Percentiles rank a stretch among this genome's conserved stretches.
phyloP scores from a whole-genome alignment of 2,797 vertebrate genomes.

The Onychomys torridus region DNA sequence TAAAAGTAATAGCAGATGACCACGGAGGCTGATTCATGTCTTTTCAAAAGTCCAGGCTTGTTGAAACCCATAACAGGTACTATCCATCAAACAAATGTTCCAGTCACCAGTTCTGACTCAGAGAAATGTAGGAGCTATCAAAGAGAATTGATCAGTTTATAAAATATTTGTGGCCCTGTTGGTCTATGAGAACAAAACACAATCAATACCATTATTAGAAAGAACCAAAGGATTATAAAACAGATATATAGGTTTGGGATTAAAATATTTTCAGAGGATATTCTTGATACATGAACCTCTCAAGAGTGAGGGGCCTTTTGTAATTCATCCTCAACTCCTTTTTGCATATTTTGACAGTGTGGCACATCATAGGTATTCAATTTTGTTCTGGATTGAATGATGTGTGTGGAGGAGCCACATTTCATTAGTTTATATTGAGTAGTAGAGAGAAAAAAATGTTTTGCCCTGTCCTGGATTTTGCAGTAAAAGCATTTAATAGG shows the following conservation, averaged over 20 bases:
- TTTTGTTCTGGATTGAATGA: slow-evolving; percentile 61
- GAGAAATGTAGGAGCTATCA: slow-evolving; percentile 81
- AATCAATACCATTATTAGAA: slow-evolving; percentile 76
- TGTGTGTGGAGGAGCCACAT: slow-evolving; percentile 28
- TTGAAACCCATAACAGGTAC: slow-evolving; percentile 77
- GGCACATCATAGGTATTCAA: not conserved
- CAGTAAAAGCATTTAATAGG: slow-evolving; percentile 74
- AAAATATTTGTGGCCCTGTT: slow-evolving; percentile 79
- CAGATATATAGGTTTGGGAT: slow-evolving; percentile 72
- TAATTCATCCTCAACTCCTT: slow-evolving; percentile 37
- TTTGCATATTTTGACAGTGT: slow-evolving; percentile 46
- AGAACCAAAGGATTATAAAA: slow-evolving; percentile 77
- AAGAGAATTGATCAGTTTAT: slow-evolving; percentile 81
- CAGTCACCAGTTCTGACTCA: slow-evolving; percentile 73
- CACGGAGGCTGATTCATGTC: slow-evolving; percentile 60
- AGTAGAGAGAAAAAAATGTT: slow-evolving; percentile 57
- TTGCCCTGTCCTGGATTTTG: slow-evolving; percentile 46
- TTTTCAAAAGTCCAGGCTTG: slow-evolving; percentile 75
- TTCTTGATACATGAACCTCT: slow-evolving; percentile 28
- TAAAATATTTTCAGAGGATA: slow-evolving; percentile 66
- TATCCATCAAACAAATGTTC: slow-evolving; percentile 78
- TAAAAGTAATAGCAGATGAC: slow-evolving; percentile 50
- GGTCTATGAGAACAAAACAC: slow-evolving; percentile 73
- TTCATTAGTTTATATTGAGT: slow-evolving; percentile 66
- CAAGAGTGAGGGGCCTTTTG: slow-evolving; percentile 18